phyloP scores from a whole-genome alignment of 2,888 invertebrate genomes.

The Melipona beecheii region DNA sequence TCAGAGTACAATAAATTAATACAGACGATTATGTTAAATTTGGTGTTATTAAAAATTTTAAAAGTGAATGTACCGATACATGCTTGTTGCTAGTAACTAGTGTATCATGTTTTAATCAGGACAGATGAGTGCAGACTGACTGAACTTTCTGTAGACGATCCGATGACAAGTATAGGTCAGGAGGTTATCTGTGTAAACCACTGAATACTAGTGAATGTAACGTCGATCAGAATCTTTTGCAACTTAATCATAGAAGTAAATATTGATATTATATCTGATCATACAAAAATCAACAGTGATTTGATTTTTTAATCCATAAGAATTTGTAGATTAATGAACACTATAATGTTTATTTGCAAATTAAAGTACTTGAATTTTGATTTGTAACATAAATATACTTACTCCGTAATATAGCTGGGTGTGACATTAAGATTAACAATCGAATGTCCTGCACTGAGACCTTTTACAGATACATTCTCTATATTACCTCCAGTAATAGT shows the following conservation, averaged over 20 bases:
- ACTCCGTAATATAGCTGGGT: conserved; percentile 85
- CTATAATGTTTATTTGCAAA: conserved; percentile 1
- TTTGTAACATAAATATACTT: conserved; percentile 64
- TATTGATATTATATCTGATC: conserved; percentile 16
- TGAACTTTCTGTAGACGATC: conserved; percentile 67
- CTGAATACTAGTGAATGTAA: conserved; percentile 61
- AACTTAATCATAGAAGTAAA: conserved; percentile 56
- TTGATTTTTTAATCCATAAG: too few species aligned
- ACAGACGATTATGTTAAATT: not conserved
- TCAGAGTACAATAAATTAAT: not conserved
- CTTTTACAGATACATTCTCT: conserved; percentile 85
- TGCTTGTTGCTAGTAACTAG: not conserved
- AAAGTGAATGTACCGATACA: not conserved
- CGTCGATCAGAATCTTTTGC: conserved; percentile 71
- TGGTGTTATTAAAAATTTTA: not conserved
- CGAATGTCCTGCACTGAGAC: conserved; percentile 88
- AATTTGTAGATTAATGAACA: too few species aligned
- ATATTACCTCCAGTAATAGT: conserved; percentile 81
- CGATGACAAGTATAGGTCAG: conserved; percentile 72
- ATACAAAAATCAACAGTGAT: not conserved
- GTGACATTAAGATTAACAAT: conserved; percentile 87
- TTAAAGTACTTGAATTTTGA: not conserved
- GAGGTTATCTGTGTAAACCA: conserved; percentile 72
- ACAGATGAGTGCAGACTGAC: conserved; percentile 72
- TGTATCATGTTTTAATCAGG: conserved; percentile 11